Base-by-base conservation (phyloP, 2,113 vertebrate genomes). In the Indicator indicator region DNA sequence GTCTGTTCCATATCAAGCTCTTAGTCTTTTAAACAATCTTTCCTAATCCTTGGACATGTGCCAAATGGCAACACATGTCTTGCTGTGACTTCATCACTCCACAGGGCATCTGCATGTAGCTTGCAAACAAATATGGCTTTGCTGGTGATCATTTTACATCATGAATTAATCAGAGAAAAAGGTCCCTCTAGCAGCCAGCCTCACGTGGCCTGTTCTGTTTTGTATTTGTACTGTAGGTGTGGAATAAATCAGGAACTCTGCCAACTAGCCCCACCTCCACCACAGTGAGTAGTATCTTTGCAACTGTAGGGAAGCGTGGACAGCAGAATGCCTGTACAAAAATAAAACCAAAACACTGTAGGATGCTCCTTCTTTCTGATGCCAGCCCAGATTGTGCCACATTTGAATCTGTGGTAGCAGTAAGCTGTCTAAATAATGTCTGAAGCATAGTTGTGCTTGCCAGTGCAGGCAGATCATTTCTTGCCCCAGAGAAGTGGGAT, bases 171-270 rank as follows among this genome's bases (percentile, higher is more conserved):
- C 88, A 69, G 93, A 89, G 85, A 65, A 89, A 78, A 89, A 88
- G 81, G 71, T 88, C 91, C 95, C 86, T 96, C 69, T 94, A 90
- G 92, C 93, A 94, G 86, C 90, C 83, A 95, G 90, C 90, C 90
- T 96, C 94, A 95, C 75, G 1, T 95, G 95, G 89, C 90, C 62
- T 97, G 75, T 95, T 94, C 96, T 96, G 83, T 96, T 96, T 97
- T 97, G 88, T 92, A 94, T 96, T 97, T 97, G 80, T 92, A 94
- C 94, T 97, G 79, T 95, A 98, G 97, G 97, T 98, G 95, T 98
- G 97, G 97, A 97, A 97, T 96, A 98, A 97, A 96, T 96, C 97
- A 96, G 97, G 97, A 96, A 97, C 97, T 94, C 96, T 98, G 89
- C 97, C 97, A 96, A 97, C 97, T 92, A 98, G 97, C 90, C 97